Conservation (phyloP, 2,888 invertebrate genomes). For the Diogma glabrata region DNA sequence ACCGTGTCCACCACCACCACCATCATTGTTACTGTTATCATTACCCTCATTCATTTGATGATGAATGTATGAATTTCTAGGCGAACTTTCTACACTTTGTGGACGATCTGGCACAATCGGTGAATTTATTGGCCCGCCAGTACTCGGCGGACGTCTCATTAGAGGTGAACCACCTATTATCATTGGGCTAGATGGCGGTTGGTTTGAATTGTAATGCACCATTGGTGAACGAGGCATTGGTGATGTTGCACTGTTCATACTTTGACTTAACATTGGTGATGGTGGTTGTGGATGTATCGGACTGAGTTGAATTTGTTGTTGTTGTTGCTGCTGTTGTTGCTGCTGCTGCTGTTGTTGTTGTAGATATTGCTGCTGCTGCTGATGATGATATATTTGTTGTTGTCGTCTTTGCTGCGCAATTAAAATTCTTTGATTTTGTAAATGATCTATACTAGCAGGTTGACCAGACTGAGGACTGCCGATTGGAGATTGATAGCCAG, state of each 20-base stretch:
- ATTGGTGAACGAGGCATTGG: conserved; percentile 48
- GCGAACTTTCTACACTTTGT: conserved; percentile 44
- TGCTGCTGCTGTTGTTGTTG: conserved; percentile 24
- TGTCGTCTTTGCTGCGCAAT: conserved; percentile 26
- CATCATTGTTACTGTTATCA: conserved; percentile 24
- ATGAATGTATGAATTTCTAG: neutral
- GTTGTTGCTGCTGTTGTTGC: conserved; percentile 22
- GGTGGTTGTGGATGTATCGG: conserved; percentile 31
- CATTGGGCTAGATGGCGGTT: conserved; percentile 39
- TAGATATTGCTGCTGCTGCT: conserved; percentile 27
- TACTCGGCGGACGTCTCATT: conserved; percentile 43
- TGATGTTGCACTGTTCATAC: conserved; percentile 42
- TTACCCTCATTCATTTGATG: conserved; percentile 4
- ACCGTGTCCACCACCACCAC: conserved; percentile 44
- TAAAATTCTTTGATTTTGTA: conserved; percentile 15
- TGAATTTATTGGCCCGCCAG: conserved; percentile 37
- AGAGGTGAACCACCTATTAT: conserved; percentile 36
- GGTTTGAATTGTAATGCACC: conserved; percentile 33
- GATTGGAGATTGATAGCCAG: conserved; percentile 10
- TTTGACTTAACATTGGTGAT: conserved; percentile 38
- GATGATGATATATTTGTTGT: conserved; percentile 29
- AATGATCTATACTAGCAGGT: conserved; percentile 13
- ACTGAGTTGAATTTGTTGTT: conserved; percentile 30
- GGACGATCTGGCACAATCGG: conserved; percentile 47
- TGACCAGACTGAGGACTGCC: conserved; percentile 30